Evolutionary conservation across 2,113 vertebrate genomes (phyloP), one percentile per base, ranked within the genome.

Genomic region (Turnix velox): DNA sequence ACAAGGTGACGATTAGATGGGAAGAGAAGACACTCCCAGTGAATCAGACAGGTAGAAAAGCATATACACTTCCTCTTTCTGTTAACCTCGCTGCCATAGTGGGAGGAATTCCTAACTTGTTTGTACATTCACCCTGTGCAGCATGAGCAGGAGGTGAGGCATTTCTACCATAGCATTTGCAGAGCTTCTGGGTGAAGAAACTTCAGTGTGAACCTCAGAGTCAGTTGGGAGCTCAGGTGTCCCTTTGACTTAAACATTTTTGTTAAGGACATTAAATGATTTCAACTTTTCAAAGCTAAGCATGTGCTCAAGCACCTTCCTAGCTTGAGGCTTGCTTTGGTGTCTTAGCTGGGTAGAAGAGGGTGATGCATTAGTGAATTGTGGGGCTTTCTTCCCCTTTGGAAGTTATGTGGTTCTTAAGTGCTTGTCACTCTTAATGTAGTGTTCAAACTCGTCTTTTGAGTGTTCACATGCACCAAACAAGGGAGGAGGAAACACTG

Each of bases 51-150:
- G 18, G 11, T 49, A 25, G 42, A 73, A 19, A 66, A 24, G 9
- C 6, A 4, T 0, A 2, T 0, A 11, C 16, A 5, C 9, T 49
- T 33, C 7, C 11, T 31, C 25, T 27, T 14, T 30, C 10, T 35
- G 20, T 14, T 52, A n/a, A 40, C 14, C 45, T 74, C 65, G 12
- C 24, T 55, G 43, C 43, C 30, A 5, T 30, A 55, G 30, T 43
- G 52, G 46, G 35, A 18, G 25, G 61, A 27, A 19, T 46, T 62
- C 52, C 48, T 51, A 39, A 11, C 23, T 24, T 4, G 33, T 45
- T 25, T 61, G 17, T 43, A 19, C 1, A 0, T 37, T 73, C 23
- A 18, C 10, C 23, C 13, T 8, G 12, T 15, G 77, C 31, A 55
- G 39, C 46, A 11, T 9, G 31, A 48, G 14, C 2, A 5, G 39